Base-by-base conservation (phyloP, 1,140 invertebrate genomes). In the Drosophila sp. region DNA sequence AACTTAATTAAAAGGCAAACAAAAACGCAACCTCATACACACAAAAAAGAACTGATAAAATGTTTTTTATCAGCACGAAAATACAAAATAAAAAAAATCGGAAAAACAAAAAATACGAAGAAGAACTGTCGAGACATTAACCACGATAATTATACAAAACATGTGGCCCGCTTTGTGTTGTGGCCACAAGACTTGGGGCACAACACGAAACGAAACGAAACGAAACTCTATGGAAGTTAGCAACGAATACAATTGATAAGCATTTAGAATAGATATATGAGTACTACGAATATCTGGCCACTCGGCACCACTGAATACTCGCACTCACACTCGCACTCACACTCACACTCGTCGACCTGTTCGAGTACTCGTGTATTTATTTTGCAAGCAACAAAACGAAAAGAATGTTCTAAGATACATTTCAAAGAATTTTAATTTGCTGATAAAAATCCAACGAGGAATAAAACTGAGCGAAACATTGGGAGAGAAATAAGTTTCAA, bases 1-100 rank as follows among this genome's bases (percentile, higher is more conserved):
- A 82, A 82, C 78, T 89, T 87, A 87, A 87, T 87, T 87, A 87
- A 89, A 87, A 89, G 78, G 78, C 83, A 87, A 87, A 87, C 83
- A 86, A 59, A 65, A 86, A 63, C 50, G 51, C 50, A 53, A 76
- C 62, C 58, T 59, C 58, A 59, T 16, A 50, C 63, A 72, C 59
- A 70, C 8, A 43, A 18, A 63, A 13, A 46, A 61, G 53, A 64
- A 75, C 62, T 63, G 78, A 78, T 75, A 65, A 64, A 76, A 61
- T 45, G n/a, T 7, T 56, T 73, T 72, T 73, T 73, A 73, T 73
- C 71, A 73, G 71, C 71, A 38, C 46, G 38, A 7, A 61, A 70
- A 43, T 51, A 78, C 50, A 75, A 59, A 70, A 69, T 64, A 74
- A 69, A 75, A 76, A 38, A 78, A 59, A 59, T 41, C 29, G 50